Evolutionary conservation across 1,140 invertebrate species (phyloP).

Genomic region (Pissodes strobi): DNA sequence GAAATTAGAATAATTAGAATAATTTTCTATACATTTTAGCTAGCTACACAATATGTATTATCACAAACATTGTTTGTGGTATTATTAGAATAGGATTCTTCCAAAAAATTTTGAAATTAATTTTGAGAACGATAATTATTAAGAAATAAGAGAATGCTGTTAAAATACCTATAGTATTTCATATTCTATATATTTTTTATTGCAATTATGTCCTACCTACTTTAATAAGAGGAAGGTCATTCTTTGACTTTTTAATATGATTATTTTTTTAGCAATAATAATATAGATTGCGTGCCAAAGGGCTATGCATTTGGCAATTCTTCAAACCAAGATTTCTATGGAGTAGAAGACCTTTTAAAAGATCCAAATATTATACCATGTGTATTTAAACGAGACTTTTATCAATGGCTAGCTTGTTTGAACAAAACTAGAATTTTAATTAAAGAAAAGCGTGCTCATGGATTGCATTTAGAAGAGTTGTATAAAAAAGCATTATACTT

Average conservation of each 20-base stretch:
- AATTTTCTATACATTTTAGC: too few species aligned
- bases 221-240: too few species aligned
- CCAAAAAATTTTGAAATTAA: too few species aligned
- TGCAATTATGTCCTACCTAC: background rate
- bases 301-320: conserved; percentile 57
- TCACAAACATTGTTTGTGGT: too few species aligned
- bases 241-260: too few species aligned
- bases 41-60: too few species aligned
- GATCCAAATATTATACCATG: conserved; percentile 49
- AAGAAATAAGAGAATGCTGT: too few species aligned
- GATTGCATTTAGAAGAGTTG: conserved; percentile 53
- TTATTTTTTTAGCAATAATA: conserved; percentile 55
- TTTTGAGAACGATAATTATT: too few species aligned
- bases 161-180: background rate
- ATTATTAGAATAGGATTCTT: too few species aligned
- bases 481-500: conserved; percentile 56
- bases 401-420: conserved; percentile 54
- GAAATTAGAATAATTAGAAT: too few species aligned
- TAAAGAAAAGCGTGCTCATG: conserved; percentile 50
- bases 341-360: conserved; percentile 56
- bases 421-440: conserved; percentile 56
- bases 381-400: conserved; percentile 43
- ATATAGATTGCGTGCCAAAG: conserved; percentile 56
- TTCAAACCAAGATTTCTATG: conserved; percentile 53
- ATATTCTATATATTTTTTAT: background rate